Evolutionary conservation across 1,140 invertebrate genomes (phyloP).

Genomic region (Camponotus pennsylvanicus): DNA sequence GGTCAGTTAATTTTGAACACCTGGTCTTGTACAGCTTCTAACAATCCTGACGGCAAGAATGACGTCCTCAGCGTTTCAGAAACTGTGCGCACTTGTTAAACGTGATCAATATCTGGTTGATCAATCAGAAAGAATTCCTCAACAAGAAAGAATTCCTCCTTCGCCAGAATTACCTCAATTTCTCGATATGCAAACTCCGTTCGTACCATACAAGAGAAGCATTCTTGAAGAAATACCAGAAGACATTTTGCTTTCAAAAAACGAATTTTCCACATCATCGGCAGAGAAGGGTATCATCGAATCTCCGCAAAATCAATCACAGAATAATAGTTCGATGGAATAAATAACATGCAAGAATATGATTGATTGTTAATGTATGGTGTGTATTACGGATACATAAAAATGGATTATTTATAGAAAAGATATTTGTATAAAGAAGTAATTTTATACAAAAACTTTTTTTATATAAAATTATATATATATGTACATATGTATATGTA

Average conservation of each 20-base stretch:
- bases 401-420: background rate
- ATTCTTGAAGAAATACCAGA: conserved; percentile 32
- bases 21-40: conserved; percentile 67
- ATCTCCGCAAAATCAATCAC: background rate
- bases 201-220: conserved; percentile 6
- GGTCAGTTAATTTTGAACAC: conserved; percentile 76
- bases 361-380: background rate
- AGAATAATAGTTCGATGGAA: background rate
- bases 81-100: conserved; percentile 28
- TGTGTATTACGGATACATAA: background rate
- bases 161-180: background rate
- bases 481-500: background rate
- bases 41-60: conserved; percentile 31
- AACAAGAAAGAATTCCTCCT: background rate
- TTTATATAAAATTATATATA: conserved; percentile 28
- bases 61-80: background rate
- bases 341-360: background rate
- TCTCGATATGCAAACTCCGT: conserved; percentile 18
- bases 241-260: background rate
- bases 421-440: background rate
- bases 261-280: background rate
- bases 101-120: background rate
- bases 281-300: conserved; percentile 22
- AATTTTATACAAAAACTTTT: conserved; percentile 18
- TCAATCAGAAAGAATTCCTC: background rate